Percentiles rank a stretch among this genome's conserved stretches.
These are phyloP conservation scores for Crax fasciolata DNA, from an alignment of 2,797 vertebrate species.

Conservation along the genomic window DNA sequence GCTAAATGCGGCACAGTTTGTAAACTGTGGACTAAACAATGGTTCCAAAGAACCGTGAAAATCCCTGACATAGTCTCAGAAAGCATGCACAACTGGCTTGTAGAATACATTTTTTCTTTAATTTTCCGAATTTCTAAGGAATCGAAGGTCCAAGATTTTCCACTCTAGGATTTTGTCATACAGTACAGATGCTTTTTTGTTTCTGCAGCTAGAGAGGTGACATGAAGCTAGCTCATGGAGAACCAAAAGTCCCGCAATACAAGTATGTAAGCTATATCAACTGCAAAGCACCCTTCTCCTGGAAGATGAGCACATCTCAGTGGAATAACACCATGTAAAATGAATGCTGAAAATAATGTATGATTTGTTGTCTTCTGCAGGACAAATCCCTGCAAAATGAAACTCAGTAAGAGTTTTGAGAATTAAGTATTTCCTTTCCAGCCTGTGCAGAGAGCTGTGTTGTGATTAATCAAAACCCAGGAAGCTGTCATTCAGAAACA, in stretches of 20 bases:
- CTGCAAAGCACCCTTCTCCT: background rate
- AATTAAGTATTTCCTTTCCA: background rate
- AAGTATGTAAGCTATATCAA: background rate
- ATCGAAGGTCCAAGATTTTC: background rate
- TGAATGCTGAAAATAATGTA: background rate
- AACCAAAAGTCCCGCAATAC: background rate
- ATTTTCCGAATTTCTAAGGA: background rate
- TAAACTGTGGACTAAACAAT: background rate
- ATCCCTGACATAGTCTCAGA: background rate
- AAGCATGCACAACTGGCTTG: background rate
- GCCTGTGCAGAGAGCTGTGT: background rate
- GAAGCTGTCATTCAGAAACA: conserved; percentile 20
- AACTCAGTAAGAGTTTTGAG: background rate
- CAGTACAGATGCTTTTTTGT: background rate
- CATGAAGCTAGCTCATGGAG: background rate
- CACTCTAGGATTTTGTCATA: background rate
- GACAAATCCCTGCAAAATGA: background rate
- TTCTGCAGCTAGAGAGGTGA: background rate
- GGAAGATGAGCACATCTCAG: background rate
- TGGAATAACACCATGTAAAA: background rate
- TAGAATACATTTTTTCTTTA: background rate
- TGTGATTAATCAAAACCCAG: conserved; percentile 42
- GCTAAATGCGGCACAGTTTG: background rate
- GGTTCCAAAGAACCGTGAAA: background rate
- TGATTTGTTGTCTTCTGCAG: background rate